phyloP scores from a whole-genome alignment of 2,797 vertebrate genomes.

The Adelosebastes latens region DNA sequence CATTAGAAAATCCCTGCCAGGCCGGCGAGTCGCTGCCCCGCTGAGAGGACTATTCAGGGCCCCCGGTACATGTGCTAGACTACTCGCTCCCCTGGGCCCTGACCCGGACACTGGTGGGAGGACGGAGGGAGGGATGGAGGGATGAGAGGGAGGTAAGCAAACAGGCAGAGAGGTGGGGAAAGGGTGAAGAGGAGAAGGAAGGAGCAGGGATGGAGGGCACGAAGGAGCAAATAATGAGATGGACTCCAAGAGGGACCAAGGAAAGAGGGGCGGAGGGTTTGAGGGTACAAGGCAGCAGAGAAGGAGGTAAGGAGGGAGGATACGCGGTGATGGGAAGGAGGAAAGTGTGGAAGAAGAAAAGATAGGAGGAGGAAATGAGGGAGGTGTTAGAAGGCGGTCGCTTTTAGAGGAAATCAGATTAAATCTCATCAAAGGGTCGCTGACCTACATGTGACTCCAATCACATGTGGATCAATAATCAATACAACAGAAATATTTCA shows the following conservation, averaged over 20 bases:
- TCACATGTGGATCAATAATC: neutral
- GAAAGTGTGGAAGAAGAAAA: neutral
- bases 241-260: neutral
- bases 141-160: neutral
- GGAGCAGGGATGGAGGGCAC: neutral
- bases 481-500: neutral
- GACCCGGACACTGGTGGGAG: constrained; percentile 23
- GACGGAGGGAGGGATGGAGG: neutral
- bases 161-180: neutral
- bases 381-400: neutral
- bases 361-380: neutral
- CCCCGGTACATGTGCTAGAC: constrained; percentile 38
- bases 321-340: neutral
- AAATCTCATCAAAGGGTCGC: neutral
- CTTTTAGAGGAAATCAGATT: neutral
- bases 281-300: neutral
- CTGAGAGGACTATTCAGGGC: constrained; percentile 36
- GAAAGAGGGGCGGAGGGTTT: neutral
- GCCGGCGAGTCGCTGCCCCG: constrained; percentile 16
- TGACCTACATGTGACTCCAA: neutral
- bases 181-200: neutral
- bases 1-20: constrained; percentile 65
- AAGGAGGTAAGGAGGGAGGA: neutral
- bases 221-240: neutral
- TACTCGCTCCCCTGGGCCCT: constrained; percentile 18